These are phyloP conservation scores for Lerema accius DNA, from an alignment of 1,140 invertebrate species.

Conservation along the genomic window DNA sequence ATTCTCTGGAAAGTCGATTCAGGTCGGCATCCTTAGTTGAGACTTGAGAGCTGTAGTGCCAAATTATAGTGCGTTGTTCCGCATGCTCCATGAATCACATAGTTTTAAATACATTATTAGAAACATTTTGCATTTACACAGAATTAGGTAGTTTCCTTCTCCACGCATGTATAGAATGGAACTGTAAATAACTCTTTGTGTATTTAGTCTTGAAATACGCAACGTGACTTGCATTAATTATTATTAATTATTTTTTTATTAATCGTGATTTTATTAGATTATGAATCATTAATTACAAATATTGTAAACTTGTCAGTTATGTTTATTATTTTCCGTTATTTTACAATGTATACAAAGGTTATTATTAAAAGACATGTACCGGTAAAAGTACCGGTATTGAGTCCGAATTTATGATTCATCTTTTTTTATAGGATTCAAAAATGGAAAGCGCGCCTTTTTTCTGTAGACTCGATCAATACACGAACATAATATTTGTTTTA, in stretches of 20 bases:
- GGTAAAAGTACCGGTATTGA: not conserved
- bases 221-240: not conserved
- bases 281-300: no score
- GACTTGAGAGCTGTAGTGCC: constrained; percentile 7
- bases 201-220: not conserved
- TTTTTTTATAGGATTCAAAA: not conserved
- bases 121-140: constrained; percentile 12
- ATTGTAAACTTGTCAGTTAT: no score
- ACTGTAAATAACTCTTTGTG: not conserved
- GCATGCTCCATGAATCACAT: constrained; percentile 24
- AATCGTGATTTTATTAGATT: not conserved
- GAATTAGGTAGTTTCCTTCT: constrained; percentile 7
- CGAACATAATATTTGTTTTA: no score
- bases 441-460: no score
- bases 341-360: no score
- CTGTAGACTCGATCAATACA: no score
- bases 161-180: constrained; percentile 12
- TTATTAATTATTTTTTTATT: not conserved
- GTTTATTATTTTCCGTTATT: no score
- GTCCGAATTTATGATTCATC: not conserved
- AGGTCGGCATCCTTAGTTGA: no score
- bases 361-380: not conserved
- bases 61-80: constrained; percentile 26
- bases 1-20: no score
- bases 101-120: constrained; percentile 15